Evolutionary conservation across 2,113 vertebrate genomes (phyloP), one percentile per base, ranked within the genome.

Genomic region (Rhea americana): DNA sequence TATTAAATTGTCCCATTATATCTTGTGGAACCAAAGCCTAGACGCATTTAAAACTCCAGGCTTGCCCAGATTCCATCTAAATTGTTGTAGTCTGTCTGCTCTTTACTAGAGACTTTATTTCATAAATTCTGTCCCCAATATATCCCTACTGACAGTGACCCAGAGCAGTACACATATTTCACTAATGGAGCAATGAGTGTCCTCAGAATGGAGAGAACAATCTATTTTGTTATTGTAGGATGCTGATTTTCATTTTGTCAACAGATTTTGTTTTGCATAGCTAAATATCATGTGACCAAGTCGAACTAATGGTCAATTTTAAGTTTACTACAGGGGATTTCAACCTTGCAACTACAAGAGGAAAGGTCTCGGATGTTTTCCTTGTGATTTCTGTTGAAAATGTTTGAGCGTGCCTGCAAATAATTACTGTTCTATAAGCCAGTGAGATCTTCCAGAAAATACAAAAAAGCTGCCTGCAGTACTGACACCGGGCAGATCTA

Each of bases 371-470:
- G 21, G 28, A 11, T 30, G 58, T 59, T 91, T 82, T 76, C 12
- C 50, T 89, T 13, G 13, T 11, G 15, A 28, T n/a, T 39, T 70
- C 25, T 41, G 47, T 39, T 16, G 3, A 94, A 91, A 94, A 76
- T 68, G 0, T 78, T 91, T 73, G 45, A 72, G 30, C 43, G 22
- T 76, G 45, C 18, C 53, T 90, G 71, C 71, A 78, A 72, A 72
- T 65, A 76, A 61, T 75, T 75, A 55, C 11, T 61, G 5, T 61
- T 86, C 53, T 24, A 55, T 66, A 91, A 84, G 11, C 8, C 65
- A 89, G 3, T 63, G 26, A 70, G n/a, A 58, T 83, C 82, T 93
- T 90, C 73, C 85, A 93, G 89, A 67, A 90, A 90, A 78, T 62
- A 94, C 72, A 72, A 93, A 93, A 86, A 53, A 82, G 26, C 26